These are phyloP conservation scores for Nomada fabriciana DNA, from an alignment of 2,888 invertebrate species.

Conservation along the genomic window DNA sequence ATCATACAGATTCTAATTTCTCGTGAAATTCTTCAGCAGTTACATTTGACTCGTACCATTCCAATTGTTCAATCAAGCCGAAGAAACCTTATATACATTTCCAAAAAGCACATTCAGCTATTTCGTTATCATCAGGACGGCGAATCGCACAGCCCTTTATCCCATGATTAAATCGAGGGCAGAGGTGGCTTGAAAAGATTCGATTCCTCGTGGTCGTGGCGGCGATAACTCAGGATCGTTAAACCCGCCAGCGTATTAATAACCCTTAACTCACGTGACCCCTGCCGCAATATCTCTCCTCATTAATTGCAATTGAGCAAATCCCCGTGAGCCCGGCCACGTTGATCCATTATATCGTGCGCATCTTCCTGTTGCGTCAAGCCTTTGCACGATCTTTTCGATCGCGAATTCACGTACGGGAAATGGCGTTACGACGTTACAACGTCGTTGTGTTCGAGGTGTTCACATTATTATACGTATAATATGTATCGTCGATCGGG, in stretches of 20 bases:
- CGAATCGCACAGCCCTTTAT: slow-evolving; percentile 10
- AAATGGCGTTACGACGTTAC: too few relatives aligned
- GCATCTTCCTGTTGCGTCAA: slow-evolving; percentile 52
- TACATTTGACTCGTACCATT: not conserved
- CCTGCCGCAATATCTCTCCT: slow-evolving; percentile 81
- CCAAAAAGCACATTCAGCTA: not conserved
- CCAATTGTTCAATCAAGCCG: not conserved
- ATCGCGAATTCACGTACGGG: not conserved
- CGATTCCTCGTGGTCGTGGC: slow-evolving; percentile 34
- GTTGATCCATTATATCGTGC: slow-evolving; percentile 74
- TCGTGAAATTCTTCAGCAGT: not conserved
- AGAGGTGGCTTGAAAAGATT: slow-evolving; percentile 22
- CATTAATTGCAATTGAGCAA: slow-evolving; percentile 84
- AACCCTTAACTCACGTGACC: slow-evolving; percentile 80
- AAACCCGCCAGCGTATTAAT: slow-evolving; percentile 83
- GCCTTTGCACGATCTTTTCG: slow-evolving; percentile 54
- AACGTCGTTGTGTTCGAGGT: too few relatives aligned
- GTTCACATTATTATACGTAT: too few relatives aligned
- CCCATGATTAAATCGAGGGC: slow-evolving; percentile 41
- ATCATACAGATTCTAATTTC: too few relatives aligned
- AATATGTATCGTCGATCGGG: not conserved
- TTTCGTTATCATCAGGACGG: not conserved
- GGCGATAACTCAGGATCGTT: slow-evolving; percentile 83
- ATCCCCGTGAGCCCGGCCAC: slow-evolving; percentile 73
- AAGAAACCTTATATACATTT: not conserved